Conservation (phyloP, 1,140 invertebrate genomes). For the Geopemphigus sp. region DNA sequence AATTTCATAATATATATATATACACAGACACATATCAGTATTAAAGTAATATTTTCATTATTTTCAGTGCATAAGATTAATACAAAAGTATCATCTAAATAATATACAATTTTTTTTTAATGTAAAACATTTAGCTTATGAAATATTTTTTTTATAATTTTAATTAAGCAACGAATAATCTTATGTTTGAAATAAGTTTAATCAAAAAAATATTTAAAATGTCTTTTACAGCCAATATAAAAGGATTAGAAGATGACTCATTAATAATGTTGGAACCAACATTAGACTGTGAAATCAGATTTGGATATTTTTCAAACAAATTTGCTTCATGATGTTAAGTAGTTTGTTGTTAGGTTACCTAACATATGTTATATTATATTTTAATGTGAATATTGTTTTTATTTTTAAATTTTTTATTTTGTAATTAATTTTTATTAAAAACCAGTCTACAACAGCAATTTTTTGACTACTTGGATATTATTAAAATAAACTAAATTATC, state of each 20-base stretch:
- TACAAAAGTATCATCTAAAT: no score
- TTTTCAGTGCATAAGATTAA: no score
- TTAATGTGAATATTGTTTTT: background rate
- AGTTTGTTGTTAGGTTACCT: background rate
- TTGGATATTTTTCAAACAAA: constrained; percentile 42
- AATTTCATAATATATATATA: no score
- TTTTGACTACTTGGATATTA: background rate
- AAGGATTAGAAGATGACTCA: constrained; percentile 37
- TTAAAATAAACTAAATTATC: background rate
- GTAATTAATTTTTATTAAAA: background rate
- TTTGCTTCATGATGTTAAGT: constrained; percentile 2
- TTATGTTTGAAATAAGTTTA: no score
- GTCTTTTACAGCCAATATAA: constrained; percentile 5
- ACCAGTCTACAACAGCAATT: background rate
- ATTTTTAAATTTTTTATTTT: no score
- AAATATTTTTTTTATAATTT: no score
- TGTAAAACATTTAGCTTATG: no score
- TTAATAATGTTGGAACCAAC: constrained; percentile 35
- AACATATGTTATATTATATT: background rate
- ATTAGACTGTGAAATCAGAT: constrained; percentile 27
- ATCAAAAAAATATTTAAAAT: no score
- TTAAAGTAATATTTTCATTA: no score
- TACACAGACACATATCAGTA: no score
- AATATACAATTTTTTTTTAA: no score
- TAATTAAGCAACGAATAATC: no score